Conservation (phyloP, 2,888 invertebrate species). For the Erebia aethiops region DNA sequence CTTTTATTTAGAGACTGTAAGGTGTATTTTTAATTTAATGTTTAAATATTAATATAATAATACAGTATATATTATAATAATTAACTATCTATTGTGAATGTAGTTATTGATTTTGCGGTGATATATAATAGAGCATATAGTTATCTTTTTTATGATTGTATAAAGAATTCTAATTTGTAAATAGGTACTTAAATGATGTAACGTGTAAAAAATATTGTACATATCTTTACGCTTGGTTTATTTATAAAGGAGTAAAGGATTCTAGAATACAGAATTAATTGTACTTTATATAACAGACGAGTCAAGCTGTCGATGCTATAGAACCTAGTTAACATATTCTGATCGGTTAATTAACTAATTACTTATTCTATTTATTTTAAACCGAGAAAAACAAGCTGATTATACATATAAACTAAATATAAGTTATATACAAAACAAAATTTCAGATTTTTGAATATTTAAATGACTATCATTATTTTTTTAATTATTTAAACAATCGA, state of each 20-base stretch:
- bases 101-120: conserved; percentile 82
- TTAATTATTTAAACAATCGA: conserved; percentile 15
- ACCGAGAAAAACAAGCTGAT: background rate
- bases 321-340: conserved; percentile 27
- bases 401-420: background rate
- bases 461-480: background rate
- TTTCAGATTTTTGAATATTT: background rate
- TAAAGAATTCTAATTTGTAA: conserved; percentile 83
- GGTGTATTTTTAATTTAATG: conserved; percentile 73
- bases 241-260: conserved; percentile 75
- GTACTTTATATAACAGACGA: conserved; percentile 53
- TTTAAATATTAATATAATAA: conserved; percentile 52
- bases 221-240: conserved; percentile 83
- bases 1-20: conserved; percentile 78
- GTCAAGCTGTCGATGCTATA: conserved; percentile 40
- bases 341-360: conserved; percentile 27
- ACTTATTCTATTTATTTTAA: conserved; percentile 1
- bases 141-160: conserved; percentile 81
- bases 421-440: background rate
- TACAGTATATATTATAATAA: conserved; percentile 61
- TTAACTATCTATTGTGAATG: conserved; percentile 73
- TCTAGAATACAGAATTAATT: conserved; percentile 59
- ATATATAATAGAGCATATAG: conserved; percentile 78
- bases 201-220: conserved; percentile 82
- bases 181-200: conserved; percentile 81